A percentile compares a stretch with the other conserved stretches of the same genome.
Conservation (phyloP, 1,140 invertebrate species). For the Camponotus vicinus region DNA sequence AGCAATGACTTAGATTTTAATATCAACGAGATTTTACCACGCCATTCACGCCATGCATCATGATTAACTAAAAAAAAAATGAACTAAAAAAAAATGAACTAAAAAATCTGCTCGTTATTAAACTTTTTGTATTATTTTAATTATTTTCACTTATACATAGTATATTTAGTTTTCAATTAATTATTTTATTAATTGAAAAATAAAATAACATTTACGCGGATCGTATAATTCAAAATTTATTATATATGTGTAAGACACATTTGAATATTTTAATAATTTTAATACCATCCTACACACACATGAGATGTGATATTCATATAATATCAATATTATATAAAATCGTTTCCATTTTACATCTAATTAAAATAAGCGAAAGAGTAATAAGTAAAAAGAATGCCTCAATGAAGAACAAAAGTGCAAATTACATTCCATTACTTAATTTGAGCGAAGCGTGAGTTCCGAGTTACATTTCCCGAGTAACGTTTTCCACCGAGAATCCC, state of each 20-base stretch:
- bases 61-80: background rate
- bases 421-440: slow-evolving; percentile 62
- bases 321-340: slow-evolving; percentile 14
- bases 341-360: slow-evolving; percentile 19
- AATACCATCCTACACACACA: background rate
- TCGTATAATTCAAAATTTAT: too few species aligned
- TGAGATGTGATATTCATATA: too few species aligned
- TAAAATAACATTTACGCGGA: background rate
- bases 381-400: slow-evolving; percentile 18
- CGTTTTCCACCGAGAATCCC: slow-evolving; percentile 32
- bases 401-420: slow-evolving; percentile 34
- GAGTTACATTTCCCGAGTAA: slow-evolving; percentile 46
- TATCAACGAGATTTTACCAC: slow-evolving; percentile 12
- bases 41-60: background rate
- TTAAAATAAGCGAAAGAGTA: slow-evolving; percentile 40
- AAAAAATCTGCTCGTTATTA: background rate
- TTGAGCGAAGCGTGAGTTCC: slow-evolving; percentile 40
- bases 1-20: slow-evolving; percentile 34
- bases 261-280: slow-evolving; percentile 13
- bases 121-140: background rate
- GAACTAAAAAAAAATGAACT: background rate
- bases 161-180: background rate
- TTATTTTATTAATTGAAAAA: background rate
- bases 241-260: background rate
- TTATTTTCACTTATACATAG: background rate